phyloP scores from a whole-genome alignment of 2,888 invertebrate genomes.

The Adela reaumurella region DNA sequence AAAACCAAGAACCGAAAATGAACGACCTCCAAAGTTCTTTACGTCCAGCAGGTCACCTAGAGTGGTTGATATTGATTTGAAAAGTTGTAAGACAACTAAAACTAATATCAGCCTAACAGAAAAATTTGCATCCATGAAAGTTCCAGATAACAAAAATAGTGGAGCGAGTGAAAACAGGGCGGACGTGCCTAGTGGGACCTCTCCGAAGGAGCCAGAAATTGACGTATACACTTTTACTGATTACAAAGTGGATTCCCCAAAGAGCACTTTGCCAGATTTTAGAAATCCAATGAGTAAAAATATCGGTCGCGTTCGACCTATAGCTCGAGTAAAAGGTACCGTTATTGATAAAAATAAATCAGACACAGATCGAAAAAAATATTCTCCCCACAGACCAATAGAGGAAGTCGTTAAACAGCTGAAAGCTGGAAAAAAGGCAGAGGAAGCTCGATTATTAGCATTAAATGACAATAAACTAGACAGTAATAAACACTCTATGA shows the following conservation, averaged over 20 bases:
- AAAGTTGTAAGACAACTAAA: constrained; percentile 44
- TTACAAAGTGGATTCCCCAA: constrained; percentile 43
- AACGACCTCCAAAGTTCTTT: constrained; percentile 46
- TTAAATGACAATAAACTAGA: neutral
- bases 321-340: constrained; percentile 50
- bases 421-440: constrained; percentile 39
- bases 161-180: constrained; percentile 32
- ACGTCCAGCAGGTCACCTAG: constrained; percentile 41
- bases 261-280: constrained; percentile 43
- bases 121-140: constrained; percentile 39
- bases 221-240: constrained; percentile 50
- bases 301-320: constrained; percentile 43
- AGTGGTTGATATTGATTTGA: constrained; percentile 44
- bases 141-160: constrained; percentile 29
- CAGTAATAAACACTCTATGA: neutral
- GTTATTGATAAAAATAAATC: constrained; percentile 37
- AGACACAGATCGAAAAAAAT: constrained; percentile 44
- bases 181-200: constrained; percentile 24
- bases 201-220: constrained; percentile 42
- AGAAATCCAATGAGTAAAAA: constrained; percentile 38
- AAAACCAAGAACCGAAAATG: constrained; percentile 27
- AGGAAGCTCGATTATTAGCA: constrained; percentile 20
- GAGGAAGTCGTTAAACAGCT: constrained; percentile 48
- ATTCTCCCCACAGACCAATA: constrained; percentile 44
- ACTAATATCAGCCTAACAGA: constrained; percentile 45